These are phyloP conservation scores for Oophaga pumilio DNA, from an alignment of 2,113 vertebrate species.

Conservation along the genomic window DNA sequence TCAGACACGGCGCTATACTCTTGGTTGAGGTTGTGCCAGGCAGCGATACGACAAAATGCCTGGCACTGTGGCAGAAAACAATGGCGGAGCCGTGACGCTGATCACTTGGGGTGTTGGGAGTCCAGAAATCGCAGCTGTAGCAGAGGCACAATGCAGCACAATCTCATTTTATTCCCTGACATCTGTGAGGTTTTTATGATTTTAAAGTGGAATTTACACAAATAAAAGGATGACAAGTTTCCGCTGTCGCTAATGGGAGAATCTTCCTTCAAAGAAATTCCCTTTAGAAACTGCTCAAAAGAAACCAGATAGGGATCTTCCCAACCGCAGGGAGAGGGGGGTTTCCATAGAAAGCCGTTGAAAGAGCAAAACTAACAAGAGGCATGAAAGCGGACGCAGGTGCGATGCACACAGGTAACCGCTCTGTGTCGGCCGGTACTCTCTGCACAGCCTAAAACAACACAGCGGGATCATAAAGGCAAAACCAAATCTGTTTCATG, in stretches of 20 bases:
- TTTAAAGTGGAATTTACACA: not conserved
- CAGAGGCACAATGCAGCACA: not conserved
- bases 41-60: not conserved
- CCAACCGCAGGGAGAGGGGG: not conserved
- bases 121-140: too few species aligned
- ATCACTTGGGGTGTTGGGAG: too few species aligned
- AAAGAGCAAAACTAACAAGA: not conserved
- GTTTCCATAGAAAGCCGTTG: not conserved
- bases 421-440: not conserved
- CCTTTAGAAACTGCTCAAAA: conserved; percentile 14
- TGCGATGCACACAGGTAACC: conserved; percentile 6
- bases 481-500: not conserved
- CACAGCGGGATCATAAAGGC: not conserved
- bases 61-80: not conserved
- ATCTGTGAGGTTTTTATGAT: not conserved
- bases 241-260: not conserved
- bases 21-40: not conserved
- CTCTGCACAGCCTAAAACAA: not conserved
- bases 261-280: conserved; percentile 18
- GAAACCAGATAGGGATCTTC: conserved; percentile 32
- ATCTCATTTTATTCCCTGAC: too few species aligned
- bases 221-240: not conserved
- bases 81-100: not conserved
- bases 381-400: conserved; percentile 27
- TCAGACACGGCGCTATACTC: too few species aligned